These are phyloP conservation scores for Rhimphoctona megacephalus DNA, from an alignment of 2,888 invertebrate genomes.

Conservation along the genomic window DNA sequence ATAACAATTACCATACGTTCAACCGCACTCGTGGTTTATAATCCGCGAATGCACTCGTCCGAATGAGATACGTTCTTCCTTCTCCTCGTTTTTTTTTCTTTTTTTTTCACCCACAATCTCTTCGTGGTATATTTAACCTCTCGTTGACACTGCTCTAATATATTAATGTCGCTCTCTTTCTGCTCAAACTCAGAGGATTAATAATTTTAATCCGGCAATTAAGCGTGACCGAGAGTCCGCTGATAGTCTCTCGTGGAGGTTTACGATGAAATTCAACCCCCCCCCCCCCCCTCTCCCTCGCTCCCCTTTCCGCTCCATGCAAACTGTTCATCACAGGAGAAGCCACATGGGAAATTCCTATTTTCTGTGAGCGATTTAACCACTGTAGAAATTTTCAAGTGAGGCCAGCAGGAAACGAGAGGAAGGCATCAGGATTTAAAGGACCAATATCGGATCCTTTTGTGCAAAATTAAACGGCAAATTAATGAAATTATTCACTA, in stretches of 20 bases:
- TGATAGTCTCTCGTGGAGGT: conserved; percentile 21
- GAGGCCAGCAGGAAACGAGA: background rate
- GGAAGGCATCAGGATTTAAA: background rate
- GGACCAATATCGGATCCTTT: background rate
- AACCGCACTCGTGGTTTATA: conserved; percentile 48
- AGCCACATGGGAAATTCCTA: conserved; percentile 39
- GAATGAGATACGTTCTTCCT: conserved; percentile 35
- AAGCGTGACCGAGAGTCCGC: conserved; percentile 36
- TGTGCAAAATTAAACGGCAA: background rate
- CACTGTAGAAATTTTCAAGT: conserved; percentile 6
- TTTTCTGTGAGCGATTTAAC: conserved; percentile 9
- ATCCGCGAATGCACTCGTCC: conserved; percentile 47
- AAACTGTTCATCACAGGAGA: conserved; percentile 19
- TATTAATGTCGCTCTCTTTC: background rate
- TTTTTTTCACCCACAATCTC: background rate
- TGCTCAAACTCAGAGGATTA: conserved; percentile 29
- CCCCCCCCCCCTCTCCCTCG: background rate
- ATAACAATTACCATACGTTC: conserved; percentile 64
- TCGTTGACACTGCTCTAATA: conserved; percentile 51
- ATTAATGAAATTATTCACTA: background rate
- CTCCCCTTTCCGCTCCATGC: background rate
- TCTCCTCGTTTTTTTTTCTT: background rate
- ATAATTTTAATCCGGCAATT: conserved; percentile 61
- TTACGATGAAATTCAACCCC: conserved; percentile 22
- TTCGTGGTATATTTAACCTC: conserved; percentile 61